A percentile compares a stretch with the other conserved stretches of the same genome.
Conservation (phyloP, 1,140 invertebrate genomes). For the Lysiphlebus fabarum region DNA sequence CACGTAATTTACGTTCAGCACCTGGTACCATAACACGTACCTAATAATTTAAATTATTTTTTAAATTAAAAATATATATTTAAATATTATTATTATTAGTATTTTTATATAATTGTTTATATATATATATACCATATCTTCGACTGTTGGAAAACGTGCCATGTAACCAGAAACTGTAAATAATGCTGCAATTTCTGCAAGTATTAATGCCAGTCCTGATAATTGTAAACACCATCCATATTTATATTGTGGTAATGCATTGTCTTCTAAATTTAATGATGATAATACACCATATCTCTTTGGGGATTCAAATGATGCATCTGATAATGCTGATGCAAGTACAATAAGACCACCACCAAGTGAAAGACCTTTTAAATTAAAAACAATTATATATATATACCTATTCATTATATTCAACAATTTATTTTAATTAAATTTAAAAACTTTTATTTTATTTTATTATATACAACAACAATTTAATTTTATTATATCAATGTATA, state of each 20-base stretch:
- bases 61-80: constrained; percentile 22
- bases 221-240: constrained; percentile 73
- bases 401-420: neutral
- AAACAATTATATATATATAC: neutral
- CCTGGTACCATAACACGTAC: constrained; percentile 64
- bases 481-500: too few relatives aligned
- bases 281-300: constrained; percentile 48
- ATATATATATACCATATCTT: constrained; percentile 59
- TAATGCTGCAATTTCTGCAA: constrained; percentile 65
- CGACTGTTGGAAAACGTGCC: constrained; percentile 61
- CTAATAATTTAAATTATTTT: constrained; percentile 30
- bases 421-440: neutral
- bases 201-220: constrained; percentile 64
- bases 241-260: constrained; percentile 57
- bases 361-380: constrained; percentile 59
- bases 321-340: constrained; percentile 63
- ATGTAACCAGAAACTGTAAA: constrained; percentile 64
- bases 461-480: too few relatives aligned
- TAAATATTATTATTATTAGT: neutral
- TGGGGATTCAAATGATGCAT: constrained; percentile 58
- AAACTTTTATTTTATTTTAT: too few relatives aligned
- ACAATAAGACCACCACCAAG: constrained; percentile 63
- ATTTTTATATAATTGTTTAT: too few relatives aligned
- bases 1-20: constrained; percentile 60
- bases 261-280: constrained; percentile 41